Conservation (phyloP, 1,140 invertebrate genomes). For the Cryptotermes secundus region DNA sequence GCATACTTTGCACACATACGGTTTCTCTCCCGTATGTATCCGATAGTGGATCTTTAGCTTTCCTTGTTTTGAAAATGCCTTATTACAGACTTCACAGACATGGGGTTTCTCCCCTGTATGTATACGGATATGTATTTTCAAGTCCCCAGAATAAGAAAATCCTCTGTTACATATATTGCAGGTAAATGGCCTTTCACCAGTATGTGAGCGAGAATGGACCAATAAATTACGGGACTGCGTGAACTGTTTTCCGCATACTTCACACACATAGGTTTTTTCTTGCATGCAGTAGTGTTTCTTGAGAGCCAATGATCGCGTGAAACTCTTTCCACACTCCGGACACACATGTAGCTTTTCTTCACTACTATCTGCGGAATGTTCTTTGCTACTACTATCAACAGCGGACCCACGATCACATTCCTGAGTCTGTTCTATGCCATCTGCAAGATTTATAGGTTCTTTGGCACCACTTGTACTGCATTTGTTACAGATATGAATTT, state of each 20-base stretch:
- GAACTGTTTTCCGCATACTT: background rate
- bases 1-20: background rate
- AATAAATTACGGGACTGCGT: background rate
- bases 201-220: background rate
- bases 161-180: background rate
- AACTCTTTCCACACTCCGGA: background rate
- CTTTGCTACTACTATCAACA: too few relatives aligned
- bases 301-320: background rate
- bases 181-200: background rate
- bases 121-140: background rate
- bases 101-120: background rate
- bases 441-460: too few relatives aligned
- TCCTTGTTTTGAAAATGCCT: background rate
- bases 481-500: too few relatives aligned
- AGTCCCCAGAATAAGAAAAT: background rate
- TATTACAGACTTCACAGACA: background rate
- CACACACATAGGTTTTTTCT: background rate
- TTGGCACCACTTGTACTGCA: too few relatives aligned
- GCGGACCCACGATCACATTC: too few relatives aligned
- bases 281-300: background rate
- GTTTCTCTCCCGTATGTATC: background rate
- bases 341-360: background rate
- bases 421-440: too few relatives aligned
- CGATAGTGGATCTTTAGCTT: background rate
- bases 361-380: background rate